Conservation (phyloP, 1,140 invertebrate genomes). For the Drosophila azteca region DNA sequence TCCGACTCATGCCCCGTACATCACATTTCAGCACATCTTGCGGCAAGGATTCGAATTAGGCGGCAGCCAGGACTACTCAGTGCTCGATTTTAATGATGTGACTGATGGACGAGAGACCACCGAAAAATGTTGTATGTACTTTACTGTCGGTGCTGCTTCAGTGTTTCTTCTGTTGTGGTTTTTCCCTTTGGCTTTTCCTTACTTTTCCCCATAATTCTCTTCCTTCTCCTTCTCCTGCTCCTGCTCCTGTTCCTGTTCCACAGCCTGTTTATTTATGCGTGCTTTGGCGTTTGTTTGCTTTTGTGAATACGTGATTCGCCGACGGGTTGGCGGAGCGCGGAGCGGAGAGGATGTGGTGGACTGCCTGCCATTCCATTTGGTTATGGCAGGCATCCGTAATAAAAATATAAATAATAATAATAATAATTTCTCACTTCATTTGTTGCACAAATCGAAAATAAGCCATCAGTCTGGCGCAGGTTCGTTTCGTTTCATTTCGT, state of each 20-base stretch:
- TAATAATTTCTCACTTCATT: slow-evolving; percentile 80
- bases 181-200: slow-evolving; percentile 28
- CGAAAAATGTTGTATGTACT: slow-evolving; percentile 39
- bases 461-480: slow-evolving; percentile 24
- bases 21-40: slow-evolving; percentile 52
- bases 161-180: slow-evolving; percentile 9
- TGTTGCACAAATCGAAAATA: slow-evolving; percentile 78
- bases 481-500: slow-evolving; percentile 18
- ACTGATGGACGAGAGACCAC: slow-evolving; percentile 61
- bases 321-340: neutral
- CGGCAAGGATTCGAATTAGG: slow-evolving; percentile 78
- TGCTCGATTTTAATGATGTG: slow-evolving; percentile 78
- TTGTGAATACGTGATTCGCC: slow-evolving; percentile 76
- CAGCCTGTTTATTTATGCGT: slow-evolving; percentile 73
- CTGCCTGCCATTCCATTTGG: slow-evolving; percentile 25
- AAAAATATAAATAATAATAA: slow-evolving; percentile 74
- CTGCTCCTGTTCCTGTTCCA: neutral
- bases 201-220: slow-evolving; percentile 42
- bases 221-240: slow-evolving; percentile 17
- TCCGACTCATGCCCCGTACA: neutral
- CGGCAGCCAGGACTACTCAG: slow-evolving; percentile 31
- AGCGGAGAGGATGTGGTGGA: neutral
- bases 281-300: slow-evolving; percentile 71
- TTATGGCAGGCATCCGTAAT: slow-evolving; percentile 55
- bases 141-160: neutral